phyloP scores from a whole-genome alignment of 2,113 vertebrate species.

The Hemibagrus wyckioides region DNA sequence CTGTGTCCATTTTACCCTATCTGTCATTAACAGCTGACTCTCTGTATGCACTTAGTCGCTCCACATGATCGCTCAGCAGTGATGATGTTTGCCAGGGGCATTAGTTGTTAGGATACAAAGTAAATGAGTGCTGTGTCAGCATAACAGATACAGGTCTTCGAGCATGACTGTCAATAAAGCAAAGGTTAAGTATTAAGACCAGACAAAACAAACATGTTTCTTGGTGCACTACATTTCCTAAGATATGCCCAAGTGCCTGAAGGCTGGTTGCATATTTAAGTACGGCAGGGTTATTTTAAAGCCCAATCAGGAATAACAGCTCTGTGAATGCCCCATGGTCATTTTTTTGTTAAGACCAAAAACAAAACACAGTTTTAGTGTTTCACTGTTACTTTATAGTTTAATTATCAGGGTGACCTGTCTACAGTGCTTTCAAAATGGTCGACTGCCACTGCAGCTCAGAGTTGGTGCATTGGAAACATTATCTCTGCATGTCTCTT shows the following conservation, averaged over 20 bases:
- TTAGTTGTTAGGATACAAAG: constrained; percentile 21
- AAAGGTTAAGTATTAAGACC: constrained; percentile 37
- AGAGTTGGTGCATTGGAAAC: constrained; percentile 32
- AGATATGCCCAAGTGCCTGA: background rate
- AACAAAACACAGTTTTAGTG: background rate
- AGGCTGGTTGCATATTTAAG: background rate
- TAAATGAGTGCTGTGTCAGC: background rate
- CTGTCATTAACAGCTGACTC: constrained; percentile 2
- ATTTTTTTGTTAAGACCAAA: background rate
- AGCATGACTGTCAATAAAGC: constrained; percentile 22
- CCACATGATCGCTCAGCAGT: background rate
- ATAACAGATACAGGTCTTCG: background rate
- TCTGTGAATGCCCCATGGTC: background rate
- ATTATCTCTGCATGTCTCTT: constrained; percentile 9
- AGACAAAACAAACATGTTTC: constrained; percentile 23
- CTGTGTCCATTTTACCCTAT: background rate
- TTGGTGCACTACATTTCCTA: background rate
- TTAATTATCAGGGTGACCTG: background rate
- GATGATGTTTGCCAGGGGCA: background rate
- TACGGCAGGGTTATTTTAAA: background rate
- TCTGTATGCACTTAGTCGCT: background rate
- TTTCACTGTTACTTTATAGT: background rate
- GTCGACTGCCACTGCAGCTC: background rate
- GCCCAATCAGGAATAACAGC: background rate
- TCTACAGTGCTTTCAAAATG: background rate